These are phyloP conservation scores for Ips nitidus DNA, from an alignment of 1,140 invertebrate genomes.

Conservation along the genomic window DNA sequence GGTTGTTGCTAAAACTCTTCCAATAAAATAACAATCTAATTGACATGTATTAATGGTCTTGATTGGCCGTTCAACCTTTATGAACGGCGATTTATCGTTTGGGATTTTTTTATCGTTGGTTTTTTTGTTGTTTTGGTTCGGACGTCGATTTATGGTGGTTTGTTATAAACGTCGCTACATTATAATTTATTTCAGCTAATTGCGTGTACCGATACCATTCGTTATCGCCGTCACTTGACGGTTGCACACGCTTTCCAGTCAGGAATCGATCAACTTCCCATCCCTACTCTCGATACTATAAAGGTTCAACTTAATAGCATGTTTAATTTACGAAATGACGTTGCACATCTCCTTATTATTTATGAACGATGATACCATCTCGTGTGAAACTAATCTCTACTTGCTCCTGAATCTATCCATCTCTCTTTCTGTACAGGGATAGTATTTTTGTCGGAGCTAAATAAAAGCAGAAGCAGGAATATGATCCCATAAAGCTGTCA, in stretches of 20 bases:
- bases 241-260: no score
- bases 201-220: slow-evolving; percentile 29
- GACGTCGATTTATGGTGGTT: slow-evolving; percentile 29
- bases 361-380: no score
- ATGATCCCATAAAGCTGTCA: slow-evolving; percentile 22
- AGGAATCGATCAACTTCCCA: no score
- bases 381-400: no score
- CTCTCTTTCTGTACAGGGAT: no score
- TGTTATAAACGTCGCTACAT: slow-evolving; percentile 25
- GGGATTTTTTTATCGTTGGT: slow-evolving; percentile 28
- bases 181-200: slow-evolving; percentile 33
- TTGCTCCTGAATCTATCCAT: no score
- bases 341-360: slow-evolving; percentile 4
- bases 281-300: no score
- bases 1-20: slow-evolving; percentile 11
- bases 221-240: slow-evolving; percentile 14
- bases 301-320: slow-evolving; percentile 7
- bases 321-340: slow-evolving; percentile 25
- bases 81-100: slow-evolving; percentile 25
- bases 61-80: slow-evolving; percentile 27
- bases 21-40: slow-evolving; percentile 35
- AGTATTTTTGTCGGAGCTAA: background rate
- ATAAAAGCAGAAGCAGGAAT: slow-evolving; percentile 9
- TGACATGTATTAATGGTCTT: slow-evolving; percentile 40
- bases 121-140: slow-evolving; percentile 2